A percentile compares a stretch with the other conserved stretches of the same genome.
These are phyloP conservation scores for Marasmarcha lunaedactyla DNA, from an alignment of 2,888 invertebrate species.

Conservation along the genomic window DNA sequence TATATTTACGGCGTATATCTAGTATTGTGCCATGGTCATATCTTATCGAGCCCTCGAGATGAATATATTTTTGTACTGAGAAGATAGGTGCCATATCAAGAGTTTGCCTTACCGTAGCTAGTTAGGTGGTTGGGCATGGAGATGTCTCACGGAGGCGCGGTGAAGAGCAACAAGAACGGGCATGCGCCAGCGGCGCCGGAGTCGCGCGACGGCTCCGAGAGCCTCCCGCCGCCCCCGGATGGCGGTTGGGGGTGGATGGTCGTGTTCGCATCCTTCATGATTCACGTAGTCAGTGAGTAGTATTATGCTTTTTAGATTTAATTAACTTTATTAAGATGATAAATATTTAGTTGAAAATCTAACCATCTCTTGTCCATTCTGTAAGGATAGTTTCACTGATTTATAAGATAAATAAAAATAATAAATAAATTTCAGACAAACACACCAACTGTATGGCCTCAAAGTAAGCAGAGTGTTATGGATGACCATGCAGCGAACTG, in stretches of 20 bases:
- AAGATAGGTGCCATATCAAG: neutral
- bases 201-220: conserved; percentile 36
- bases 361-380: neutral
- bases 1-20: neutral
- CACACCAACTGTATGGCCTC: no score
- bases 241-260: conserved; percentile 97
- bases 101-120: conserved; percentile 21
- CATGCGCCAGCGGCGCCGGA: conserved; percentile 32
- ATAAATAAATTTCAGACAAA: no score
- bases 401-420: no score
- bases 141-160: conserved; percentile 47
- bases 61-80: neutral
- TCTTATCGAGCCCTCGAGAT: neutral
- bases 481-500: no score
- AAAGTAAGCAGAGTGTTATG: no score
- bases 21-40: no score
- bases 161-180: conserved; percentile 46
- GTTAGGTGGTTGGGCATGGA: conserved; percentile 11
- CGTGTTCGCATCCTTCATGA: conserved; percentile 95
- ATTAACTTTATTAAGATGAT: no score
- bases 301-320: no score
- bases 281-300: conserved; percentile 93
- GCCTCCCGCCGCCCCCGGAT: conserved; percentile 81
- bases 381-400: no score
- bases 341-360: no score